These are phyloP conservation scores for Bujurquina vittata DNA, from an alignment of 2,113 vertebrate species.

Conservation along the genomic window DNA sequence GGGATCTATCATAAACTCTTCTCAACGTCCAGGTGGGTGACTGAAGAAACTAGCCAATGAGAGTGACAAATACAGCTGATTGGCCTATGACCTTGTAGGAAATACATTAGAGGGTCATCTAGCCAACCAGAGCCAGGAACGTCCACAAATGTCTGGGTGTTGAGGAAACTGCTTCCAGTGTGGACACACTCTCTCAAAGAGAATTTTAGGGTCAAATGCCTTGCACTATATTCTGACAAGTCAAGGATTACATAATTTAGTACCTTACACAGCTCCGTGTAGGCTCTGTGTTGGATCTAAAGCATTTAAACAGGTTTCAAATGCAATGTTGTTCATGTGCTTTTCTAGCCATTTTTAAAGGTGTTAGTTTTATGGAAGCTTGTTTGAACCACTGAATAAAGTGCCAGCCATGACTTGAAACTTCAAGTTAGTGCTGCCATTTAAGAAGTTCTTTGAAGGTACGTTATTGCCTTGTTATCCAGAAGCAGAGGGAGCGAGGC, in stretches of 20 bases:
- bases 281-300: not conserved
- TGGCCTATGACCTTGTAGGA: not conserved
- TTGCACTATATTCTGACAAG: not conserved
- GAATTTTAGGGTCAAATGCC: not conserved
- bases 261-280: not conserved
- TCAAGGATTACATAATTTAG: not conserved
- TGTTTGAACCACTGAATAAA: too few relatives aligned
- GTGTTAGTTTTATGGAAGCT: too few relatives aligned
- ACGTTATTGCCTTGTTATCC: too few relatives aligned
- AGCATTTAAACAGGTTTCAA: not conserved
- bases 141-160: not conserved
- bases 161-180: not conserved
- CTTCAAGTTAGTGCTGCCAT: too few relatives aligned
- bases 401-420: too few relatives aligned
- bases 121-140: not conserved
- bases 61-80: not conserved
- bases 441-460: too few relatives aligned
- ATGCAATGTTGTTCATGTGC: not conserved
- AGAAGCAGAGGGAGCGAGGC: too few relatives aligned
- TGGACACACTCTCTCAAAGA: not conserved
- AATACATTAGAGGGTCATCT: not conserved
- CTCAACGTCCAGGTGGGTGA: not conserved
- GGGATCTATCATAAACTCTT: too few relatives aligned
- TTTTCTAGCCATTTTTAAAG: not conserved
- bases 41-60: not conserved